A percentile compares a stretch with the other conserved stretches of the same genome.
phyloP scores from a whole-genome alignment of 2,888 invertebrate genomes.

The Cephus pygmeus region DNA sequence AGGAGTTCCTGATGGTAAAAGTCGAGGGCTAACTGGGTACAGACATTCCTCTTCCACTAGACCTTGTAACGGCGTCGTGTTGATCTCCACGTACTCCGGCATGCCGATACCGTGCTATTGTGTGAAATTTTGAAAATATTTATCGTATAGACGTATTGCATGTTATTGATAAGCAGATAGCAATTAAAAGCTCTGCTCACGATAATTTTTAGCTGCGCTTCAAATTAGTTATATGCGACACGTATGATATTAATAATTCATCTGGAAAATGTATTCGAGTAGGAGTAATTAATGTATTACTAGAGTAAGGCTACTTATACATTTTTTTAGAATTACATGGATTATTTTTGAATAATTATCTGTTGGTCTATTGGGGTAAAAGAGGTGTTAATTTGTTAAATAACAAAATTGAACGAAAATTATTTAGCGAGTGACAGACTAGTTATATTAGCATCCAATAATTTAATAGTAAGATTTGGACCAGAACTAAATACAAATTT shows the following conservation, averaged over 20 bases:
- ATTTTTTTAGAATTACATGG: neutral
- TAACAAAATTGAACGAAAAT: neutral
- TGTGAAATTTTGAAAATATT: slow-evolving; percentile 16
- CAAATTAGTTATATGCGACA: neutral
- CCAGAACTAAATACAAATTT: neutral
- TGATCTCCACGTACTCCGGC: slow-evolving; percentile 58
- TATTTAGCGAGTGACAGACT: neutral
- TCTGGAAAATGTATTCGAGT: neutral
- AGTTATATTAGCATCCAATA: neutral
- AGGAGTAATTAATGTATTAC: neutral
- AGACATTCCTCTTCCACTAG: slow-evolving; percentile 60
- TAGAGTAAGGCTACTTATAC: neutral
- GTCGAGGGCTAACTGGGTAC: slow-evolving; percentile 60
- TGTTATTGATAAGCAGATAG: neutral
- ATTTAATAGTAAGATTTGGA: neutral
- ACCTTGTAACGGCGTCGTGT: slow-evolving; percentile 50
- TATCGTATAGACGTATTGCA: neutral
- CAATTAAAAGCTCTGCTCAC: neutral
- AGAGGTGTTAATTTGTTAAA: neutral
- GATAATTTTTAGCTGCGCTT: neutral
- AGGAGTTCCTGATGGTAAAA: slow-evolving; percentile 54
- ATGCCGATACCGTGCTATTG: slow-evolving; percentile 61
- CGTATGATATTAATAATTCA: neutral
- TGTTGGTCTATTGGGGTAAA: neutral
- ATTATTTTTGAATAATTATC: neutral